Evolutionary conservation across 2,888 invertebrate species (phyloP).

Genomic region (Ariolimax columbianus): DNA sequence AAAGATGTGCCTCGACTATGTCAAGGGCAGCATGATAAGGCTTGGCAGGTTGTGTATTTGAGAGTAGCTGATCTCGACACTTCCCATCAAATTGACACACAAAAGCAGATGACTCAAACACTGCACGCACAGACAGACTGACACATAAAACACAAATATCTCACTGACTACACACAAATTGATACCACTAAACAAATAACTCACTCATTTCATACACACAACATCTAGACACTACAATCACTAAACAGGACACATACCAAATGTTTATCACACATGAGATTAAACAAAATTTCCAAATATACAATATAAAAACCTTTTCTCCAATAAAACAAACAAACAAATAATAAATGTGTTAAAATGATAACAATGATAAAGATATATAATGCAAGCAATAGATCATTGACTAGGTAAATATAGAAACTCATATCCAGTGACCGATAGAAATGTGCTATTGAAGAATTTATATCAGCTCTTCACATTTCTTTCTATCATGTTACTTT

Average conservation of each 20-base stretch:
- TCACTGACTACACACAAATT: not conserved
- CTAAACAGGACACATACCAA: not conserved
- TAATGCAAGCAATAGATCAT: conserved; percentile 2
- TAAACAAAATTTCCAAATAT: not conserved
- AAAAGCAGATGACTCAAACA: not conserved
- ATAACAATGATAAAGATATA: not conserved
- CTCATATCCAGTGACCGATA: not conserved
- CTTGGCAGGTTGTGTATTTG: too few relatives aligned
- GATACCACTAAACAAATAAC: too few relatives aligned
- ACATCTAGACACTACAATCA: not conserved
- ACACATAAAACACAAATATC: not conserved
- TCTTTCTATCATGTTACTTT: not conserved
- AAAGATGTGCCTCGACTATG: too few relatives aligned
- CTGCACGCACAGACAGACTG: too few relatives aligned
- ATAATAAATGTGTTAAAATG: not conserved
- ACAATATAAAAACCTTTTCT: not conserved
- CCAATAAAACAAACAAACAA: too few relatives aligned
- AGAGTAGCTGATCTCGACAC: too few relatives aligned
- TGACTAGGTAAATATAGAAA: conserved; percentile 14
- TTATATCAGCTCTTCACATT: not conserved
- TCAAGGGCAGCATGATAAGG: too few relatives aligned
- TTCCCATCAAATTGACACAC: too few relatives aligned
- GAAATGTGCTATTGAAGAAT: not conserved
- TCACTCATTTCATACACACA: not conserved
- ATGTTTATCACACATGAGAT: not conserved